phyloP scores from a whole-genome alignment of 2,888 invertebrate genomes.

The Apamea sordens region DNA sequence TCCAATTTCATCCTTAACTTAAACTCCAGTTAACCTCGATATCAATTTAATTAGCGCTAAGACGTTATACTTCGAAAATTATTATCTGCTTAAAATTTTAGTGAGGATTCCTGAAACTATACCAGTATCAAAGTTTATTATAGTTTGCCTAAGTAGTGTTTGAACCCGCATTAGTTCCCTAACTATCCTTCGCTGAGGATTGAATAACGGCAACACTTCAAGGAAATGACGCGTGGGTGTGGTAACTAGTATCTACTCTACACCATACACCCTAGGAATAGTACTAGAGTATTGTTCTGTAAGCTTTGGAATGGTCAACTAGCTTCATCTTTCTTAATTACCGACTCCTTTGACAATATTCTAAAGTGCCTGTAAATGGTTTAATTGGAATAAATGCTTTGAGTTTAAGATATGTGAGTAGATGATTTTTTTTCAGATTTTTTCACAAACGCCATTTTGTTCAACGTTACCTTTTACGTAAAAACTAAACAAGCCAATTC shows the following conservation, averaged over 20 bases:
- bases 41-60: conserved; percentile 54
- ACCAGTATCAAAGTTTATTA: conserved; percentile 55
- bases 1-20: conserved; percentile 13
- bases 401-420: neutral
- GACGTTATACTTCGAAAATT: conserved; percentile 54
- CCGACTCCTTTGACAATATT: neutral
- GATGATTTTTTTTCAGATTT: no score
- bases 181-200: conserved; percentile 53
- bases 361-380: neutral
- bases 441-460: neutral
- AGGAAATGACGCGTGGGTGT: conserved; percentile 39
- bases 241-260: no score
- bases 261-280: no score
- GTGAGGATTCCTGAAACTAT: conserved; percentile 58
- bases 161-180: conserved; percentile 56
- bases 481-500: no score
- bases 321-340: neutral
- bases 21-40: conserved; percentile 33
- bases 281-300: neutral
- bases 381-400: neutral
- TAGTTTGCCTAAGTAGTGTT: conserved; percentile 60
- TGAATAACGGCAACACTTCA: conserved; percentile 44
- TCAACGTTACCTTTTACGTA: no score
- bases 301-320: neutral
- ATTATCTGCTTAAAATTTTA: conserved; percentile 63